Conservation (phyloP, 2,797 vertebrate genomes). For the Avahi laniger region DNA sequence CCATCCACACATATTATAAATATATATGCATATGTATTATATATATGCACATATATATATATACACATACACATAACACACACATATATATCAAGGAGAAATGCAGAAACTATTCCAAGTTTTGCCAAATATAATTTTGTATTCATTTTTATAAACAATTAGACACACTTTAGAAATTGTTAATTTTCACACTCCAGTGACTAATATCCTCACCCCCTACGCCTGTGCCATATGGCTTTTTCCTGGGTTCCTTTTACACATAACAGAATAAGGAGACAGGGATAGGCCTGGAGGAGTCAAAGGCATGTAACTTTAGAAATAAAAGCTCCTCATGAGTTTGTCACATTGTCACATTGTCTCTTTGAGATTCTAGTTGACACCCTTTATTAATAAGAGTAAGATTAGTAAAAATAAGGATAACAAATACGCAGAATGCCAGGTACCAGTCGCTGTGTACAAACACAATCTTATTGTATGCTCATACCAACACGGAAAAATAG, state of each 20-base stretch:
- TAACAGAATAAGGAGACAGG: neutral
- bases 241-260: neutral
- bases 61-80: neutral
- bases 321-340: neutral
- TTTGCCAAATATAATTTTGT: conserved; percentile 56
- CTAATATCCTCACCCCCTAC: conserved; percentile 52
- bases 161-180: conserved; percentile 63
- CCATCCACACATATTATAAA: conserved; percentile 18
- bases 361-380: neutral
- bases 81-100: conserved; percentile 2
- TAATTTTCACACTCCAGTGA: conserved; percentile 60
- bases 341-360: neutral
- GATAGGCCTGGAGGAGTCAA: neutral
- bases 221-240: conserved; percentile 37
- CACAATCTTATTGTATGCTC: neutral
- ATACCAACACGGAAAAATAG: neutral
- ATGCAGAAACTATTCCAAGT: conserved; percentile 40
- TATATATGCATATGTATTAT: neutral
- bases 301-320: neutral
- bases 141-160: conserved; percentile 64
- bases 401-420: neutral
- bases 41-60: neutral
- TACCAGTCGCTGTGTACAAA: neutral
- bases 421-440: neutral
- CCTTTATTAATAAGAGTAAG: neutral